Conservation (phyloP, 1,140 invertebrate genomes). For the Dolichoris vasculosae region DNA sequence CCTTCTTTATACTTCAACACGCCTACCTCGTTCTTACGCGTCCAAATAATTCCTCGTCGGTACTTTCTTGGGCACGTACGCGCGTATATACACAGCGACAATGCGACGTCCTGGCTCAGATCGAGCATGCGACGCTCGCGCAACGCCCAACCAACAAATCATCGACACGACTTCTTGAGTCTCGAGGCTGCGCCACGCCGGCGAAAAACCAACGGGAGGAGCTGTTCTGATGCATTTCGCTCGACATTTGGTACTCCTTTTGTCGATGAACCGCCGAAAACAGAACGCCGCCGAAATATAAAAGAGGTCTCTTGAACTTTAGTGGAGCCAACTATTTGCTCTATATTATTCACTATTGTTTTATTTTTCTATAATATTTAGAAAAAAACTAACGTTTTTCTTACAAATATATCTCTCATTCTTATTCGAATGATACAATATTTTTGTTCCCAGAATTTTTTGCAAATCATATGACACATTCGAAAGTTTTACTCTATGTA, state of each 20-base stretch:
- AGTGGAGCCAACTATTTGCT: neutral
- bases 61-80: slow-evolving; percentile 41
- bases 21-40: slow-evolving; percentile 61
- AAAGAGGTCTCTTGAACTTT: neutral
- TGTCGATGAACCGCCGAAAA: neutral
- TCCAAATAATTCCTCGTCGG: slow-evolving; percentile 59
- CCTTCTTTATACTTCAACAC: slow-evolving; percentile 58
- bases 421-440: neutral
- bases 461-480: neutral
- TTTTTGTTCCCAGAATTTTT: neutral
- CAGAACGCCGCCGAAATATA: slow-evolving; percentile 12
- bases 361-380: neutral
- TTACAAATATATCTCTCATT: no score
- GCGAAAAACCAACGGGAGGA: slow-evolving; percentile 37
- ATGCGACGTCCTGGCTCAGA: slow-evolving; percentile 56
- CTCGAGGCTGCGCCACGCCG: neutral
- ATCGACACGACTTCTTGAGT: slow-evolving; percentile 59
- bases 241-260: neutral
- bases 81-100: slow-evolving; percentile 55
- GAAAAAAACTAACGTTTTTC: neutral
- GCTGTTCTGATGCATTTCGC: neutral
- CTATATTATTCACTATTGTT: neutral
- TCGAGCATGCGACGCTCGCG: slow-evolving; percentile 65
- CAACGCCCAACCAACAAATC: slow-evolving; percentile 71
- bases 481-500: neutral